Evolutionary conservation across 2,113 vertebrate species (phyloP), one percentile per base, ranked within the genome.

Genomic region (Numida meleagris): DNA sequence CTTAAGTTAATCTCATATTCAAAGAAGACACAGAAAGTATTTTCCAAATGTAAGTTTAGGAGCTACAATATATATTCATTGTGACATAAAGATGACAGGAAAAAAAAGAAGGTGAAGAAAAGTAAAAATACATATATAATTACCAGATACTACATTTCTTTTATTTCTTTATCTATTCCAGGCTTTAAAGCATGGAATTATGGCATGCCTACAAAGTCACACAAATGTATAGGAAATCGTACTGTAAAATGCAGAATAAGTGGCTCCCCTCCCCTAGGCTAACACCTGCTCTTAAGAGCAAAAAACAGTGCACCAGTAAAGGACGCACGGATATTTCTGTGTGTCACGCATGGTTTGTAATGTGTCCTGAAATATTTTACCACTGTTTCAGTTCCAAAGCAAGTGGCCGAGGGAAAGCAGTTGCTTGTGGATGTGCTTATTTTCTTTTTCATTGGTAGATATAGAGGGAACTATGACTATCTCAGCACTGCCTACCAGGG

Each of bases 401-500:
- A 82, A 51, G 17, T 6, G 2, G 31, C 51, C 9, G 65, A 57
- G 61, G 34, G 81, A 75, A 78, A 46, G 12, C 7, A 66, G 29
- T 14, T 78, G 34, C 71, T 80, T 9, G 7, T 48, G 27, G 0
- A 1, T 71, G 33, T 58, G 18, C 5, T 74, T 71, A 8, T 86
- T 91, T 82, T 94, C 5, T 14, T 75, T 75, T 82, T 58, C 36
- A 40, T 24, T 74, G 20, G 43, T 20, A 29, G 25, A 1, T 1
- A 53, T 36, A 53, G 8, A 57, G 3, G 3, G 20, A 29, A 61
- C 70, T 59, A 21, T 48, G 33, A 62, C 16, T 78, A 17, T 4
- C 42, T n/a, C 1, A 2, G 14, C 2, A 0, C 13, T 40, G 17
- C 24, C 71, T n/a, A 57, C 6, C 51, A 48, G n/a, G 9, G 15